Evolutionary conservation across 1,140 invertebrate species (phyloP).

Genomic region (Neuroterus valhalla): DNA sequence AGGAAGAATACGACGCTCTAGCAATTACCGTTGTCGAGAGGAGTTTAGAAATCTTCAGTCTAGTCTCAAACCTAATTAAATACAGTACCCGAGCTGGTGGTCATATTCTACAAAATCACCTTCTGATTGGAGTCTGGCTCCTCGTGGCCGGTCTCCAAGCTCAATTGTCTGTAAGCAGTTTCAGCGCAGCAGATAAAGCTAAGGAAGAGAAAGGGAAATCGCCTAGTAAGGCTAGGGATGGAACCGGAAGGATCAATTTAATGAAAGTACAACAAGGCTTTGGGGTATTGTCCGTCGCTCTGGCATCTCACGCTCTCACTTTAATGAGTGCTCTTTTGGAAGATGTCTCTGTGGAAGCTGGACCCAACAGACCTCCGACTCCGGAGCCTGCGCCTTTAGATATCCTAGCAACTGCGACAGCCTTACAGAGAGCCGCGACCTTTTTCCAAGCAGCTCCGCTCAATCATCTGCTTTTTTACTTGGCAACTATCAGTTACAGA

Average conservation of each 20-base stretch:
- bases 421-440: slow-evolving; percentile 81
- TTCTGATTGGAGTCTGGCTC: slow-evolving; percentile 91
- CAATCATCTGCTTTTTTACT: slow-evolving; percentile 88
- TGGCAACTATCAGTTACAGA: slow-evolving; percentile 91
- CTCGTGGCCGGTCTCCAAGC: slow-evolving; percentile 89
- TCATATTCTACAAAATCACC: slow-evolving; percentile 91
- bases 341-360: slow-evolving; percentile 77
- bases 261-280: slow-evolving; percentile 88
- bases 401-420: slow-evolving; percentile 78
- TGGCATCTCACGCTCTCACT: slow-evolving; percentile 84
- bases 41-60: slow-evolving; percentile 87
- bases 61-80: slow-evolving; percentile 86
- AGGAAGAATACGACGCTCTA: slow-evolving; percentile 82
- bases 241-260: slow-evolving; percentile 77
- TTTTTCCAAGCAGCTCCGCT: slow-evolving; percentile 81
- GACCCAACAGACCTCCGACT: slow-evolving; percentile 58
- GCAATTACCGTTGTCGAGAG: slow-evolving; percentile 83
- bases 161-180: slow-evolving; percentile 78
- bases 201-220: slow-evolving; percentile 81
- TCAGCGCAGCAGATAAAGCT: slow-evolving; percentile 74
- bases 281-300: slow-evolving; percentile 87
- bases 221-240: slow-evolving; percentile 80
- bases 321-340: slow-evolving; percentile 77
- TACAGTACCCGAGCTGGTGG: slow-evolving; percentile 90
- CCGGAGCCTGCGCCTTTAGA: slow-evolving; percentile 77